Evolutionary conservation across 2,888 invertebrate genomes (phyloP).

Genomic region (Parnassius apollo): DNA sequence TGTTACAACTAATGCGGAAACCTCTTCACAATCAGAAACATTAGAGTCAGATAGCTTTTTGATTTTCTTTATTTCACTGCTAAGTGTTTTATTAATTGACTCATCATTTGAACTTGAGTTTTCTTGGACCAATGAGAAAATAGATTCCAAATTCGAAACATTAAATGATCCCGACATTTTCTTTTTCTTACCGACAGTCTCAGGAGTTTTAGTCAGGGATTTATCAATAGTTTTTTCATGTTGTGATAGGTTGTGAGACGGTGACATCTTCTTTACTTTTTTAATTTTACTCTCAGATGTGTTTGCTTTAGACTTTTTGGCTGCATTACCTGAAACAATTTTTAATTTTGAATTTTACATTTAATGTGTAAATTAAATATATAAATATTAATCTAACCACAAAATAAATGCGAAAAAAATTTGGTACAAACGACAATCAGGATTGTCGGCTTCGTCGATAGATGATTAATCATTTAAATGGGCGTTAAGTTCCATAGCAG

Average conservation of each 20-base stretch:
- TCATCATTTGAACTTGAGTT: not conserved
- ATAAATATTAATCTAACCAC: too few species aligned
- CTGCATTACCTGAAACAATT: too few species aligned
- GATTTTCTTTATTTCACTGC: constrained; percentile 16
- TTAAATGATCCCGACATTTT: constrained; percentile 13
- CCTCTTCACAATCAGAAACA: not conserved
- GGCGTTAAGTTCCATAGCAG: too few species aligned
- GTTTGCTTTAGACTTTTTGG: constrained; percentile 27
- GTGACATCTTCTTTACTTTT: constrained; percentile 36
- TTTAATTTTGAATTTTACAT: too few species aligned
- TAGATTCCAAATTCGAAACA: constrained; percentile 14
- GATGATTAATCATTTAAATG: too few species aligned
- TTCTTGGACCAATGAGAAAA: constrained; percentile 8
- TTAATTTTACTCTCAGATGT: constrained; percentile 40
- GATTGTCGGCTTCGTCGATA: too few species aligned
- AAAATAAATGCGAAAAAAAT: too few species aligned
- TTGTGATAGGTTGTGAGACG: constrained; percentile 26
- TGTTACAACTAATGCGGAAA: not conserved
- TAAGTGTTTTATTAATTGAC: constrained; percentile 21
- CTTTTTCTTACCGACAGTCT: constrained; percentile 21
- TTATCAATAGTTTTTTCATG: constrained; percentile 14
- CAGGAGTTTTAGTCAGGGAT: constrained; percentile 19
- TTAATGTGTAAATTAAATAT: too few species aligned
- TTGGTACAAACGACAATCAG: too few species aligned
- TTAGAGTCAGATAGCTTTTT: constrained; percentile 14